Evolutionary conservation across 1,140 invertebrate genomes (phyloP), one percentile per base, ranked within the genome.

Genomic region (Listronotus oregonensis): DNA sequence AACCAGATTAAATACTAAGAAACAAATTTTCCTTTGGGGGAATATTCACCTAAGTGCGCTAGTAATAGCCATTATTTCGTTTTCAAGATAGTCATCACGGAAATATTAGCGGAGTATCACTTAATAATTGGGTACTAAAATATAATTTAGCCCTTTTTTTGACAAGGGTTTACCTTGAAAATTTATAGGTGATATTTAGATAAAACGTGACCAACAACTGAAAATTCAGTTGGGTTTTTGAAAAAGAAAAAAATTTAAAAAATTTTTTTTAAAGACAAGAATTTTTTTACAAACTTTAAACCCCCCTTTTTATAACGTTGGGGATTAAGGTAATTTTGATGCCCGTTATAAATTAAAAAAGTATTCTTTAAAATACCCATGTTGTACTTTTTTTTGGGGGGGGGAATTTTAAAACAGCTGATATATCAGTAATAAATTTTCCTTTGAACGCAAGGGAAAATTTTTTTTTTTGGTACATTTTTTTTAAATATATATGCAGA

Each of bases 111-210:
- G 10, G 17, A 14, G 43, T 39, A 49, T 34, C 43, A 49, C 27
- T 59, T 51, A 61, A 61, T 61, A 63, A 44, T 63, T 59, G 21
- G 56, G 44, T 47, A 59, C 50, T 63, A 63, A 63, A 63, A 63
- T 46, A 63, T 50, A 63, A 63, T 63, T 62, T 44, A 57, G 17
- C 39, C 40, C 42, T 42, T 8, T 8, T 11, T 27, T 40, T 43
- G 58, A 39, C 49, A 61, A 51, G n/a, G 46, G 40, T 61, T 51
- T 51, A 61, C 46, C 58, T 51, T 46, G 44, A 46, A 63, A 54
- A 63, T 63, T 54, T 63, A 63, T 63, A 17, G 50, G 15, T 47
- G 37, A n/a, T 27, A 32, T 54, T 63, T 50, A 63, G 60, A 63
- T 63, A 46, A 27, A 63, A 63, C 60, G 60, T 63, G 60, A 63